These are phyloP conservation scores for Leptobrachium ailaonicum DNA, from an alignment of 2,113 vertebrate species.

Conservation along the genomic window DNA sequence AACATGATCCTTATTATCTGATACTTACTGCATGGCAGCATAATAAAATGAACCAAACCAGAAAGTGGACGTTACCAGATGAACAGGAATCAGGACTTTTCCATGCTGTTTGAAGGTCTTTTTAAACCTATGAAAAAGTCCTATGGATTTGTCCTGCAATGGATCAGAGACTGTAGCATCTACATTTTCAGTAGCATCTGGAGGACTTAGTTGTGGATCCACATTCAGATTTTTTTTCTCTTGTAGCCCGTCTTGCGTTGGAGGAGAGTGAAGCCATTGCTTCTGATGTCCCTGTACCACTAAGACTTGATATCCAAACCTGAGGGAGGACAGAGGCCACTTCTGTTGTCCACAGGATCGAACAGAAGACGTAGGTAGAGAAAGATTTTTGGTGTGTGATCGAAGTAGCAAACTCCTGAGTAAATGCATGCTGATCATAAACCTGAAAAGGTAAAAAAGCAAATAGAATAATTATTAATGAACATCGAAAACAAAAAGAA, in stretches of 20 bases:
- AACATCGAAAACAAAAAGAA: too few relatives aligned
- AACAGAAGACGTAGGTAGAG: slow-evolving; percentile 52
- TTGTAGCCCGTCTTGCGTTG: slow-evolving; percentile 52
- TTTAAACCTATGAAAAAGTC: slow-evolving; percentile 90
- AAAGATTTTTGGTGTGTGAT: slow-evolving; percentile 55
- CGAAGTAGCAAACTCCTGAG: slow-evolving; percentile 62
- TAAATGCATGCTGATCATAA: slow-evolving; percentile 71
- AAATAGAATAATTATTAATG: background rate
- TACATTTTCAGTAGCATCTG: slow-evolving; percentile 34
- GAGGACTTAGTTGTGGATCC: slow-evolving; percentile 45
- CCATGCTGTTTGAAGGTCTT: slow-evolving; percentile 94
- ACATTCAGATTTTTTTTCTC: slow-evolving; percentile 52
- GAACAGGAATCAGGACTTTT: slow-evolving; percentile 95
- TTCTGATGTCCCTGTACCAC: slow-evolving; percentile 56
- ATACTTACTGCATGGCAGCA: slow-evolving; percentile 91
- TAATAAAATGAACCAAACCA: slow-evolving; percentile 98
- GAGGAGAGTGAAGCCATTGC: slow-evolving; percentile 63
- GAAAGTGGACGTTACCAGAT: slow-evolving; percentile 86
- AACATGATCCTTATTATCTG: too few relatives aligned
- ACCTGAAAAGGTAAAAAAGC: slow-evolving; percentile 52
- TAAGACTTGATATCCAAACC: slow-evolving; percentile 58
- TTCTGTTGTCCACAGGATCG: slow-evolving; percentile 53
- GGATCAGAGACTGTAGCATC: slow-evolving; percentile 77
- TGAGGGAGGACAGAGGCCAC: slow-evolving; percentile 50
- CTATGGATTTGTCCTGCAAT: slow-evolving; percentile 88